These are phyloP conservation scores for Brachyalestes nurse DNA, from an alignment of 2,797 vertebrate species.

Conservation along the genomic window DNA sequence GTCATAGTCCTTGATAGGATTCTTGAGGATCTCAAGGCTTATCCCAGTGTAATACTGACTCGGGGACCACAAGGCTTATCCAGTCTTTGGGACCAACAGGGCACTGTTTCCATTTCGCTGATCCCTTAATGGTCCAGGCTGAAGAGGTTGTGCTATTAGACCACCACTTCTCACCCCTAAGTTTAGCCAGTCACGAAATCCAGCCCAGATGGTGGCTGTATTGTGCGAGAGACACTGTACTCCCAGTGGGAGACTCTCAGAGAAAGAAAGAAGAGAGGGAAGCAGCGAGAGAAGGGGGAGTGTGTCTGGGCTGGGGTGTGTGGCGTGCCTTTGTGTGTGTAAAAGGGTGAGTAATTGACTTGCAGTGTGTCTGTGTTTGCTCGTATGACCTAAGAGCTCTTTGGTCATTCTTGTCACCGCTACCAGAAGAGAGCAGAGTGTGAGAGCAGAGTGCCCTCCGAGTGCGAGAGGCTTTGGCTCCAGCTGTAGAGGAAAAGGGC, in stretches of 20 bases:
- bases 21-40: slow-evolving; percentile 11
- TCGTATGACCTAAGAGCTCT: slow-evolving; percentile 34
- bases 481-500: slow-evolving; percentile 39
- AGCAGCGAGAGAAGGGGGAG: slow-evolving; percentile 7
- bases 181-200: slow-evolving; percentile 23
- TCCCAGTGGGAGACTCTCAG: slow-evolving; percentile 24
- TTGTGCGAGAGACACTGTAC: slow-evolving; percentile 25
- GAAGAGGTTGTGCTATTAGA: slow-evolving; percentile 22
- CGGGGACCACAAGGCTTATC: slow-evolving; percentile 4
- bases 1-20: background rate
- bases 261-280: slow-evolving; percentile 27
- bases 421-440: slow-evolving; percentile 42
- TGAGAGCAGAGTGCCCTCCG: slow-evolving; percentile 11
- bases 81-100: background rate
- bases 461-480: slow-evolving; percentile 29
- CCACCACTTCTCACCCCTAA: slow-evolving; percentile 33
- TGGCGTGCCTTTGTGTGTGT: slow-evolving; percentile 8
- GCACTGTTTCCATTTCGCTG: slow-evolving; percentile 15
- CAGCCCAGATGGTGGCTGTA: slow-evolving; percentile 30
- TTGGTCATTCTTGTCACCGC: slow-evolving; percentile 36
- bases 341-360: slow-evolving; percentile 34
- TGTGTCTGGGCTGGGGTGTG: slow-evolving; percentile 31
- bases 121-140: background rate
- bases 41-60: slow-evolving; percentile 27
- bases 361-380: slow-evolving; percentile 46